Conservation (phyloP, 2,888 invertebrate species). For the Pandemis cinnamomeana region DNA sequence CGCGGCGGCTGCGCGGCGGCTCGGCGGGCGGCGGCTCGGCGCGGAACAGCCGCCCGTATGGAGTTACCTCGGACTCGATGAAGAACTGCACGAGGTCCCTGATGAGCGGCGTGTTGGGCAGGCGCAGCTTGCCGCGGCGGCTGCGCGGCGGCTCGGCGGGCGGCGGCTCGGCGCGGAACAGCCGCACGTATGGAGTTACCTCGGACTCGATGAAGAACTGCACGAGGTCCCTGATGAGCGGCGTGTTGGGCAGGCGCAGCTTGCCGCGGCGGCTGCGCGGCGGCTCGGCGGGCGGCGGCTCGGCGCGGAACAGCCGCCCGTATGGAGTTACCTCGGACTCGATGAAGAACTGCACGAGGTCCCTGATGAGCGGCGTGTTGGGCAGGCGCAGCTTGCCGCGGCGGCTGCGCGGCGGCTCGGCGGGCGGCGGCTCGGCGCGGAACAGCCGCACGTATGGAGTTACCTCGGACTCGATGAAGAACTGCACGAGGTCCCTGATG, state of each 20-base stretch:
- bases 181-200: too few relatives aligned
- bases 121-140: conserved; percentile 93
- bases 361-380: conserved; percentile 97
- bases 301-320: too few relatives aligned
- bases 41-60: too few relatives aligned
- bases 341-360: conserved; percentile 99
- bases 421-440: conserved; percentile 88
- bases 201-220: conserved; percentile 99
- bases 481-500: conserved; percentile 97
- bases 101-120: conserved; percentile 96
- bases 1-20: conserved; percentile 92
- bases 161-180: conserved; percentile 88
- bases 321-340: conserved; percentile 93
- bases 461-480: conserved; percentile 99
- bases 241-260: conserved; percentile 94
- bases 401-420: conserved; percentile 91
- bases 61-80: conserved; percentile 95
- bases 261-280: conserved; percentile 94
- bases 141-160: conserved; percentile 91
- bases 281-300: conserved; percentile 89
- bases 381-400: conserved; percentile 94
- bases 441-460: too few relatives aligned
- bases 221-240: conserved; percentile 97
- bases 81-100: conserved; percentile 99
- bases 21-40: conserved; percentile 89